These are phyloP conservation scores for Aricia artaxerxes DNA, from an alignment of 2,888 invertebrate genomes.

Conservation along the genomic window DNA sequence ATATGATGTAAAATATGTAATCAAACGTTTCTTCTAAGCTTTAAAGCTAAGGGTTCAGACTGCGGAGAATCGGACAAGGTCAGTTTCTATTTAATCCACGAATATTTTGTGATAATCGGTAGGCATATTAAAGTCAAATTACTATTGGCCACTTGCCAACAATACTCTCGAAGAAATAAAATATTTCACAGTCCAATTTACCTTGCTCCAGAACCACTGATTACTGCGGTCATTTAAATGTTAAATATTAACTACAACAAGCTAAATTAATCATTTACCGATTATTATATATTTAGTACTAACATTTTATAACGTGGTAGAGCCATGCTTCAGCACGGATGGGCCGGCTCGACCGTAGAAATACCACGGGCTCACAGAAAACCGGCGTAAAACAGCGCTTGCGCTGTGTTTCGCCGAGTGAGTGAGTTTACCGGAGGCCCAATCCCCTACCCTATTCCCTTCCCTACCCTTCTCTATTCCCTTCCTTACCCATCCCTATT, in stretches of 20 bases:
- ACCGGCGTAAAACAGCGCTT: too few relatives aligned
- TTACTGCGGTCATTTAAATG: background rate
- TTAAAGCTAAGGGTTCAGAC: background rate
- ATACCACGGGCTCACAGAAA: too few relatives aligned
- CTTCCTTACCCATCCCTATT: too few relatives aligned
- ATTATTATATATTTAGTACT: too few relatives aligned
- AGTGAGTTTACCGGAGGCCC: too few relatives aligned
- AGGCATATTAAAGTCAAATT: conserved; percentile 9
- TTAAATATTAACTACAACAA: background rate
- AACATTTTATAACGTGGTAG: too few relatives aligned
- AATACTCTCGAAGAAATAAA: conserved; percentile 18
- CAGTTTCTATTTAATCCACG: background rate
- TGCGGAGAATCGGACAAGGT: background rate
- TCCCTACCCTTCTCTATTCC: too few relatives aligned
- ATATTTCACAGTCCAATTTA: background rate
- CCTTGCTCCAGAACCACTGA: conserved; percentile 10
- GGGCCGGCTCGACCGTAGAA: too few relatives aligned
- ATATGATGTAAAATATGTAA: background rate
- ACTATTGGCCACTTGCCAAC: background rate
- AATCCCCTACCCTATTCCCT: too few relatives aligned
- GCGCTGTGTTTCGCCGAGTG: too few relatives aligned
- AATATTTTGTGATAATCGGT: background rate
- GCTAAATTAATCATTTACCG: background rate
- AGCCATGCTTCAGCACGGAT: too few relatives aligned
- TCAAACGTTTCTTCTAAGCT: background rate